Conservation (phyloP, 2,113 vertebrate genomes). For the Balaenoptera acutorostrata region DNA sequence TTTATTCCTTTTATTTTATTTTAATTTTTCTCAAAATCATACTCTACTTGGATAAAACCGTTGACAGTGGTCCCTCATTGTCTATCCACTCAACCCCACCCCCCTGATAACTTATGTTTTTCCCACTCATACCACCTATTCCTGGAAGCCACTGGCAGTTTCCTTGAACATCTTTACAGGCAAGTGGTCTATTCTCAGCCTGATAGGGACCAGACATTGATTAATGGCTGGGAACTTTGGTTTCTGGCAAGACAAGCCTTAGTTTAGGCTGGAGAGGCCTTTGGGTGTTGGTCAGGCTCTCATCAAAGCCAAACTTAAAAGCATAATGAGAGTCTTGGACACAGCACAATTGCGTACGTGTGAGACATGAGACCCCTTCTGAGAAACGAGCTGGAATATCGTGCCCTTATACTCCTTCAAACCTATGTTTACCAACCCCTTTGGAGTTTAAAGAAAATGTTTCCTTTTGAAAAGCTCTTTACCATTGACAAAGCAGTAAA, state of each 20-base stretch:
- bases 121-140: constrained; percentile 39
- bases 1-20: background rate
- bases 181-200: constrained; percentile 64
- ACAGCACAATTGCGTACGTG: background rate
- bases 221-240: constrained; percentile 46
- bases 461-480: constrained; percentile 13
- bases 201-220: constrained; percentile 66
- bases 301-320: background rate
- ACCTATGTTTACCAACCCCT: background rate
- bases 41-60: constrained; percentile 48
- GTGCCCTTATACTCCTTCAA: background rate
- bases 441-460: constrained; percentile 4
- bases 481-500: background rate
- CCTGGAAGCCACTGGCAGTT: constrained; percentile 71
- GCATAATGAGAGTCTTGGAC: background rate
- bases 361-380: background rate
- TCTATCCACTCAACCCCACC: background rate
- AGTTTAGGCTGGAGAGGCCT: constrained; percentile 24
- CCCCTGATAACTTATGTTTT: constrained; percentile 40
- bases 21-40: constrained; percentile 31
- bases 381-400: background rate
- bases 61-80: constrained; percentile 44
- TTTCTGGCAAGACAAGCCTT: constrained; percentile 51
- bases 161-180: constrained; percentile 59
- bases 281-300: constrained; percentile 15